phyloP scores from a whole-genome alignment of 1,140 invertebrate genomes.

The Drosophila tani region DNA sequence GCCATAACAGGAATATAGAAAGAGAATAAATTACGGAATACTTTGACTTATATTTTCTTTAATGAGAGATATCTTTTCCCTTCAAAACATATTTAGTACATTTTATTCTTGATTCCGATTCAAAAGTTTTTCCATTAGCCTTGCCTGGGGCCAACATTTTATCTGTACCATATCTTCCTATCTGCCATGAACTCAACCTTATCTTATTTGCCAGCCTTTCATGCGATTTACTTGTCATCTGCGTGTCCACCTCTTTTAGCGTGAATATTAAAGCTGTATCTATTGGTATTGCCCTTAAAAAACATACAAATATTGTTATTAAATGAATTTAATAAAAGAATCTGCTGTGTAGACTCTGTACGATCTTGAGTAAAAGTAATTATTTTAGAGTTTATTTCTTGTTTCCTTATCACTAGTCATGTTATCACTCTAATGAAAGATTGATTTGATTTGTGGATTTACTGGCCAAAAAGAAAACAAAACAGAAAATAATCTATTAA shows the following conservation, averaged over 20 bases:
- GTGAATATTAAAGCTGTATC: not conserved
- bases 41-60: not conserved
- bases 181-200: conserved; percentile 40
- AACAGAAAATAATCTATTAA: too few relatives aligned
- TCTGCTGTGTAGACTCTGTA: not conserved
- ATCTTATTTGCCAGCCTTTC: conserved; percentile 41
- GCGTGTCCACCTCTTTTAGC: not conserved
- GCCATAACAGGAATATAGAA: too few relatives aligned
- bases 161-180: conserved; percentile 35
- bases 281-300: not conserved
- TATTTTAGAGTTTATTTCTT: conserved; percentile 2
- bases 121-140: not conserved
- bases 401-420: not conserved
- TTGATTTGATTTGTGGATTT: too few relatives aligned
- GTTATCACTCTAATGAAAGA: not conserved
- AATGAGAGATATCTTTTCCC: not conserved
- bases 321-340: not conserved
- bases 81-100: not conserved
- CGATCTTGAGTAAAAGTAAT: not conserved
- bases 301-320: not conserved
- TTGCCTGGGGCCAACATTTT: conserved; percentile 9
- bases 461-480: too few relatives aligned
- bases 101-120: not conserved
- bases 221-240: conserved; percentile 29
- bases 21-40: not conserved